Evolutionary conservation across 2,888 invertebrate genomes (phyloP).

Genomic region (Tipula confusa): DNA sequence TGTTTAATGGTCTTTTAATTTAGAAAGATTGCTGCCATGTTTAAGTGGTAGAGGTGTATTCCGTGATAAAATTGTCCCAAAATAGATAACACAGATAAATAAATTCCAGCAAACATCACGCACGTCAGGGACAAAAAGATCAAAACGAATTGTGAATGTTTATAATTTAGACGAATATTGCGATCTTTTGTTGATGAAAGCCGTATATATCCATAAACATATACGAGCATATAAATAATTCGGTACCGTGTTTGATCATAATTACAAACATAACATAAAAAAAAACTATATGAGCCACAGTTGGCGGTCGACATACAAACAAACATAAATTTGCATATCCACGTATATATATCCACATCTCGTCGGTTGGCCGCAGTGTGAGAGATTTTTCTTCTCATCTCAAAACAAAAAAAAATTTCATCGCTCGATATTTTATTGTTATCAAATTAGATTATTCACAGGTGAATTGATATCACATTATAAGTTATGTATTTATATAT

Average conservation of each 20-base stretch:
- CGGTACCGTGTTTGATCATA: not conserved
- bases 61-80: too few relatives aligned
- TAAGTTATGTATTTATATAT: not conserved
- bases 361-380: not conserved
- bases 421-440: slow-evolving; percentile 4
- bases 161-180: not conserved
- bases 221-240: slow-evolving; percentile 3
- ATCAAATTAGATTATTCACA: slow-evolving; percentile 12
- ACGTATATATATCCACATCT: not conserved
- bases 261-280: not conserved
- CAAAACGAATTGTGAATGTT: not conserved
- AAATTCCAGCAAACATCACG: too few relatives aligned
- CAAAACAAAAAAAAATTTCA: not conserved
- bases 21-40: too few relatives aligned
- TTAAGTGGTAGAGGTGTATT: too few relatives aligned
- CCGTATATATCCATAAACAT: not conserved
- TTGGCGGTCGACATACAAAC: slow-evolving; percentile 1
- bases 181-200: not conserved
- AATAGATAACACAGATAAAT: too few relatives aligned
- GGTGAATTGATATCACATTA: not conserved
- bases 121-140: not conserved
- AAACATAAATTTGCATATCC: slow-evolving; percentile 8
- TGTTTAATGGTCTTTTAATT: too few relatives aligned
- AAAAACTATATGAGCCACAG: not conserved
- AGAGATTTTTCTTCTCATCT: not conserved